Percentiles rank a stretch among this genome's conserved stretches.
Conservation (phyloP, 2,797 vertebrate genomes). For the Orientallactaga sibirica region DNA sequence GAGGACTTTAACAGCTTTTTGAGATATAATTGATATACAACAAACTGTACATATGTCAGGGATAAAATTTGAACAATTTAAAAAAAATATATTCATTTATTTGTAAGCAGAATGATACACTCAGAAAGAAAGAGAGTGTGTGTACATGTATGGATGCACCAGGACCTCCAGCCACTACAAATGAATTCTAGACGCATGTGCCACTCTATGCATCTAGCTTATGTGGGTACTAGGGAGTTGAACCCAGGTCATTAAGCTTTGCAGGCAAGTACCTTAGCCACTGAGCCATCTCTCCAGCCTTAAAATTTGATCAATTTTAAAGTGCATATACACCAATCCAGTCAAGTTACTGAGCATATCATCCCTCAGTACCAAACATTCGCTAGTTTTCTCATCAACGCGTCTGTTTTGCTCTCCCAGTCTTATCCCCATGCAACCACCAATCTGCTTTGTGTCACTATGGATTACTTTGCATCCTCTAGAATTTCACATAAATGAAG, state of each 20-base stretch:
- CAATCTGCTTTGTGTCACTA: neutral
- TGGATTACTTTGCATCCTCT: neutral
- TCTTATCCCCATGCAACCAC: neutral
- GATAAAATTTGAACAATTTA: no score
- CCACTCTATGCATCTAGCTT: no score
- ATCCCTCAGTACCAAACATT: neutral
- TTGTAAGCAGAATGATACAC: no score
- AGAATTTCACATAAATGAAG: neutral
- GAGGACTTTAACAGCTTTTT: neutral
- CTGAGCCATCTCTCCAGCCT: no score
- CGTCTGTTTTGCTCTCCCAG: neutral
- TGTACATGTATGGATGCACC: no score
- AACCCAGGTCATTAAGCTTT: no score
- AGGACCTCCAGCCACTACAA: no score
- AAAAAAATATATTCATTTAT: no score
- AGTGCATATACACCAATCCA: neutral
- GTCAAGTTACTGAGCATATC: neutral
- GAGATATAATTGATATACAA: neutral
- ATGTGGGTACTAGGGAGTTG: no score
- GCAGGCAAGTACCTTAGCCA: no score
- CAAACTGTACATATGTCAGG: neutral
- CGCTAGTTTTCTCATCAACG: neutral
- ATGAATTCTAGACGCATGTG: no score
- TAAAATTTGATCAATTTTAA: neutral
- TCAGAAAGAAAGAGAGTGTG: no score